Base-by-base conservation (phyloP, 1,140 invertebrate genomes). In the Calephelis virginiensis region DNA sequence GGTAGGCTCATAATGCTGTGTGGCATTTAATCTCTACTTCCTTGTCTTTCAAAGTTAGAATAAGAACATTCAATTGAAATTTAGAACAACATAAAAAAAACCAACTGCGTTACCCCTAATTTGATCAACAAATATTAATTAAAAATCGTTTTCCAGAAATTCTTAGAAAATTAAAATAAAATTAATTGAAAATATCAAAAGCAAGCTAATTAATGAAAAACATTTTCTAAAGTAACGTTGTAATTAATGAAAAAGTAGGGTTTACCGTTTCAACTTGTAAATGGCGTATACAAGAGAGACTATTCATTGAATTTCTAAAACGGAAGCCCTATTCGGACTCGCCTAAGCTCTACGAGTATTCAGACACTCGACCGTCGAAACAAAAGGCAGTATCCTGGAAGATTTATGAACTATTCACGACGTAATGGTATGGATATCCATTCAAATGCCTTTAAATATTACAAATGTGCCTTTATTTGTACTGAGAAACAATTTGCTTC, bases 331-430 rank as follows among this genome's bases (percentile, higher is more conserved):
- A 75, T 76, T 73, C 69, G 71, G 81, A 77, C 80, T 77, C 76
- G 73, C 77, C 75, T 83, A 80, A 85, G 76, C 82, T 72, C 66
- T 28, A 66, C 64, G 74, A 73, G 75, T 77, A 82, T 85, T 81
- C 77, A 78, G 75, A 67, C 72, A 63, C 61, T 65, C 63, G 62
- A 66, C 75, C 64, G 68, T 67, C 76, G 85, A 84, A 85, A 85
- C 85, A 87, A 85, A 85, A 69, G 82, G 76, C 73, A 68, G 74
- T 74, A 75, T 76, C 72, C 73, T 75, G 66, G 74, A 76, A 87
- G 82, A 85, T 85, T 85, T 87, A 85, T 85, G 81, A 77, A 79
- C 85, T 81, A 87, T 85, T 85, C 82, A 81, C 76, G 75, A 75
- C 77, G 72, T 82, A 82, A 80, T 84, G 80, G 83, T 83, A 83